Conservation (phyloP, 2,113 vertebrate genomes). For the Cephalopholis sonnerati region DNA sequence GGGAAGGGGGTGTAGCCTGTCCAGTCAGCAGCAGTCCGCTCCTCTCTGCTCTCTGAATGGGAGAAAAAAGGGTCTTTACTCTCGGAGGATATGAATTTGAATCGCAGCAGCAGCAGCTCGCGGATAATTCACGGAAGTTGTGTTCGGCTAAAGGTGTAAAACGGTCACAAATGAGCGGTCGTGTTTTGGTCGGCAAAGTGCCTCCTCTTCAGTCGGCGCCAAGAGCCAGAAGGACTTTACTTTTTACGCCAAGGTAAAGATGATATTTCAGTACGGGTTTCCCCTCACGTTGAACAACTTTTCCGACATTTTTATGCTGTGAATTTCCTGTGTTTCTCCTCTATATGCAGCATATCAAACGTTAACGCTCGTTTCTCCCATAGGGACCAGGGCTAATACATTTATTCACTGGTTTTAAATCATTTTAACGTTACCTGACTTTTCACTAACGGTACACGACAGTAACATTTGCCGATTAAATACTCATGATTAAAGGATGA, state of each 20-base stretch:
- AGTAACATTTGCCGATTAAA: neutral
- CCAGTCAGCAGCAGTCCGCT: constrained; percentile 14
- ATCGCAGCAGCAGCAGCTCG: neutral
- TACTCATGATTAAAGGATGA: neutral
- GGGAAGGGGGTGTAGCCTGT: constrained; percentile 67
- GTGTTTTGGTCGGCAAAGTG: constrained; percentile 69
- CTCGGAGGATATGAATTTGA: constrained; percentile 44
- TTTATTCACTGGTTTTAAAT: neutral
- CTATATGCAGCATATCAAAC: neutral
- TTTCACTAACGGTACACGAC: neutral
- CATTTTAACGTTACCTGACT: neutral
- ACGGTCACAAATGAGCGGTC: constrained; percentile 73
- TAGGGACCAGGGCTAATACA: too few relatives aligned
- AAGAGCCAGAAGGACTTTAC: constrained; percentile 56
- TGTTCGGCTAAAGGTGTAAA: neutral
- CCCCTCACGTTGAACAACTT: neutral
- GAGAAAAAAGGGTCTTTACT: constrained; percentile 28
- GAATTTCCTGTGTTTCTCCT: neutral
- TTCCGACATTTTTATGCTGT: neutral
- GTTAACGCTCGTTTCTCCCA: neutral
- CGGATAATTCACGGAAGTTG: neutral
- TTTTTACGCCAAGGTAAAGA: constrained; percentile 70
- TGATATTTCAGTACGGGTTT: neutral
- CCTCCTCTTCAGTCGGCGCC: constrained; percentile 61
- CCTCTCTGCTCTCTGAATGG: constrained; percentile 31